Base-by-base conservation (phyloP, 1,140 invertebrate genomes). In the Pollicipes pollicipes region DNA sequence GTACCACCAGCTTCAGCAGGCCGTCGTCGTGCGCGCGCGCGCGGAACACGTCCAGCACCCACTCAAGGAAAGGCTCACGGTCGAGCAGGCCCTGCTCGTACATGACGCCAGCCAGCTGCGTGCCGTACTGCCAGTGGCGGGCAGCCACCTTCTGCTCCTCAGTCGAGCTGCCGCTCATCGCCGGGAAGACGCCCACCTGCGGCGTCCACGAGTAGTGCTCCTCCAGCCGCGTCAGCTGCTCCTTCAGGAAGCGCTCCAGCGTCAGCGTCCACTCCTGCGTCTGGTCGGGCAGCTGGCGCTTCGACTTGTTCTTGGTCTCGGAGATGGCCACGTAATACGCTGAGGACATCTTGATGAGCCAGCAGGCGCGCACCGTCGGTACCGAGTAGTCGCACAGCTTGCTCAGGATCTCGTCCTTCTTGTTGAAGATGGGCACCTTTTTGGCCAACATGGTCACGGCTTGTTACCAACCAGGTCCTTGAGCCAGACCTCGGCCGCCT, bases 301-400 rank as follows among this genome's bases (percentile, higher is more conserved):
- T 95, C 64, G 64, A 66, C 76, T 95, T 95, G 71, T 95, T 95
- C 68, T 80, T 81, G 3, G 92, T 91, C 81, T 98, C 95, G 2
- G 92, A 91, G 66, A 97, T 90, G 66, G 93, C 92, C 2, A 92
- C 88, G 30, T 92, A 94, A 77, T 97, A 95, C 31, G 93, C 93
- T 37, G 92, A 94, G 76, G 92, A 95, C 73, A 98, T 86, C 82
- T 98, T 98, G 69, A 98, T 94, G 76, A 96, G 97, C 95, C 95
- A 98, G 21, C 92, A 88, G 32, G 95, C 94, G 76, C 94, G 83
- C 30, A 94, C 82, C 88, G 96, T 91, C 30, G 95, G 91, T 45
- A 98, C 93, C 81, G 92, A 88, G 82, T 93, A 93, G 77, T 98
- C 95, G 79, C 91, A 95, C 0, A 98, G 80, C 73, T 89, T 91